Evolutionary conservation across 2,888 invertebrate genomes (phyloP).

Genomic region (Adineta ricciae): DNA sequence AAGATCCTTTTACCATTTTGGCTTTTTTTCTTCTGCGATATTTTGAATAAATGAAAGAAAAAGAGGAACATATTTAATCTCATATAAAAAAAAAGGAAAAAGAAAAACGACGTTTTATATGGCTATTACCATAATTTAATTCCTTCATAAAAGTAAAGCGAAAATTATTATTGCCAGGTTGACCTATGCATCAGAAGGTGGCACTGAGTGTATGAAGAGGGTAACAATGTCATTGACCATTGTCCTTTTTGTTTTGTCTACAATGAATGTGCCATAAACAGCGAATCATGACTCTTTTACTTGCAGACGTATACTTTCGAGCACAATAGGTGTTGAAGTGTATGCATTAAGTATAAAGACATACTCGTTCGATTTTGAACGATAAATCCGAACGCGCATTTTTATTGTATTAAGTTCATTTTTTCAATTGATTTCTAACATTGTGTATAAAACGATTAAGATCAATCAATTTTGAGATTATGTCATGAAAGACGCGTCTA

Average conservation of each 20-base stretch:
- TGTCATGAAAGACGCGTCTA: not conserved
- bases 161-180: not conserved
- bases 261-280: too few species aligned
- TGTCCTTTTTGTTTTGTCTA: too few species aligned
- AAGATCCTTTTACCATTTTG: not conserved
- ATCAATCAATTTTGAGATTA: not conserved
- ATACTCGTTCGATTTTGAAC: too few species aligned
- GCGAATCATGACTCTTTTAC: not conserved
- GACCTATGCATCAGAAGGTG: too few species aligned
- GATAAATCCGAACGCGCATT: too few species aligned
- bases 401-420: not conserved
- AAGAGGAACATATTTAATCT: not conserved
- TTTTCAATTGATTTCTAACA: not conserved
- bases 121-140: not conserved
- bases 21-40: not conserved
- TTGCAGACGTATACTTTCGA: not conserved
- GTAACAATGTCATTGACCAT: not conserved
- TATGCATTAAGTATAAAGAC: not conserved
- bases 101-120: not conserved
- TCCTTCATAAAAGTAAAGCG: not conserved
- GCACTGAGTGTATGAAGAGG: not conserved
- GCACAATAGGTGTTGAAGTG: not conserved
- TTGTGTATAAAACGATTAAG: not conserved
- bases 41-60: not conserved
- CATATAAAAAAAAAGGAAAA: not conserved